Evolutionary conservation across 2,888 invertebrate species (phyloP).

Genomic region (Philopedon plagiatum): DNA sequence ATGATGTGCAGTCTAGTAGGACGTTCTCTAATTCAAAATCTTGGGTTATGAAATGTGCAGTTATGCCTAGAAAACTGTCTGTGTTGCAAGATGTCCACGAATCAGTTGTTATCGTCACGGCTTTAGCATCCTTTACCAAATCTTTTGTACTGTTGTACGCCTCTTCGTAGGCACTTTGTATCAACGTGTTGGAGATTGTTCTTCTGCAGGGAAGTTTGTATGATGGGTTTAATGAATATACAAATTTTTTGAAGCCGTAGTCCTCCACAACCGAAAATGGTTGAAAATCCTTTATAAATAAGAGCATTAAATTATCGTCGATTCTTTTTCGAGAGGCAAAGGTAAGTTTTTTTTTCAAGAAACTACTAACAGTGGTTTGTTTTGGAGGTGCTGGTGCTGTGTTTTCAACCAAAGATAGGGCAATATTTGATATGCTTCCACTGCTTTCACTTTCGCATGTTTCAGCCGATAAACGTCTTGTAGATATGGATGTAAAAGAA

Average conservation of each 20-base stretch:
- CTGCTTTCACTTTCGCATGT: neutral
- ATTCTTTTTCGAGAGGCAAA: no score
- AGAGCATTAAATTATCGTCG: conserved; percentile 12
- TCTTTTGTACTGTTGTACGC: neutral
- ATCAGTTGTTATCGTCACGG: conserved; percentile 57
- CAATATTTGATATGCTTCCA: neutral
- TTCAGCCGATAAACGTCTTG: neutral
- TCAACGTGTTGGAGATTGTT: conserved; percentile 29
- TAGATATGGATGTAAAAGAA: neutral
- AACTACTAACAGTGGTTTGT: neutral
- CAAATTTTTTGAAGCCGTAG: conserved; percentile 40
- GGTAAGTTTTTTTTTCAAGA: no score
- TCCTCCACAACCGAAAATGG: conserved; percentile 46
- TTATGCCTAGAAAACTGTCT: conserved; percentile 58
- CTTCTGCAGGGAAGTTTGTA: conserved; percentile 39
- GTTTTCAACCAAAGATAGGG: neutral
- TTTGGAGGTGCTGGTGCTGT: neutral
- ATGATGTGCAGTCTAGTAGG: conserved; percentile 39
- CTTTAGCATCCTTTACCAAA: neutral
- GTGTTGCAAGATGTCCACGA: conserved; percentile 59
- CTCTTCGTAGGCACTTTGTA: conserved; percentile 3
- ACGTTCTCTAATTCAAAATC: conserved; percentile 55
- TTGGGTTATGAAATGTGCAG: conserved; percentile 56
- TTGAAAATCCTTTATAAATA: conserved; percentile 32
- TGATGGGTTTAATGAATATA: conserved; percentile 35